Evolutionary conservation across 2,113 vertebrate genomes (phyloP), one percentile per base, ranked within the genome.

Genomic region (Burhinus bistriatus): DNA sequence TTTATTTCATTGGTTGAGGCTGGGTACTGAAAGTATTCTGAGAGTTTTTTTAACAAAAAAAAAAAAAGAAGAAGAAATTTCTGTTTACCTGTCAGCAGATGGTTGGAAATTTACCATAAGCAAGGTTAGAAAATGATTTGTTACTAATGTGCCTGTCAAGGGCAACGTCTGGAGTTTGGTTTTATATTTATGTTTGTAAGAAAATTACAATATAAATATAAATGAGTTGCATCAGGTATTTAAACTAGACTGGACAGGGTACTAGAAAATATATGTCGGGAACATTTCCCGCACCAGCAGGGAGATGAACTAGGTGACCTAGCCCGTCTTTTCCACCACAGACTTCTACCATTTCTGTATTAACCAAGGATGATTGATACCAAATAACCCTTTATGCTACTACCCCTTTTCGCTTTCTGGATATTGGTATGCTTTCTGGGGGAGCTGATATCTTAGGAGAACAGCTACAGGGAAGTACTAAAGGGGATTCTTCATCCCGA

Each of bases 111-210:
- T 87, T 96, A 97, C 78, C 93, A 97, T 82, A 97, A 86, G 85
- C 89, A 97, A 93, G 94, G 98, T 97, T 96, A 97, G 94, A 97
- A 98, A 97, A 97, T 97, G 95, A 96, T 96, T 97, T 96, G 97
- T 97, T 98, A 96, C 95, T 91, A 96, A 70, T 94, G 69, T 82
- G 70, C 62, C 89, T 94, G 93, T 97, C 95, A 97, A 98, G 97
- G 89, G 95, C 90, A 97, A 93, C 18, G 95, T 96, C 97, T 95
- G 93, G 94, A 96, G 96, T 97, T 97, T 97, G 91, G 94, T 87
- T 97, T 98, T 98, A 94, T 96, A 97, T 96, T 97, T 97, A 97
- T 92, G 87, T 93, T 92, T 95, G 91, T 95, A 96, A 97, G 94
- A 94, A 96, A 97, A 98, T 96, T 96, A 89, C 95, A 95, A 95